These are phyloP conservation scores for Laticauda laticaudata DNA, from an alignment of 2,113 vertebrate species.

Conservation along the genomic window DNA sequence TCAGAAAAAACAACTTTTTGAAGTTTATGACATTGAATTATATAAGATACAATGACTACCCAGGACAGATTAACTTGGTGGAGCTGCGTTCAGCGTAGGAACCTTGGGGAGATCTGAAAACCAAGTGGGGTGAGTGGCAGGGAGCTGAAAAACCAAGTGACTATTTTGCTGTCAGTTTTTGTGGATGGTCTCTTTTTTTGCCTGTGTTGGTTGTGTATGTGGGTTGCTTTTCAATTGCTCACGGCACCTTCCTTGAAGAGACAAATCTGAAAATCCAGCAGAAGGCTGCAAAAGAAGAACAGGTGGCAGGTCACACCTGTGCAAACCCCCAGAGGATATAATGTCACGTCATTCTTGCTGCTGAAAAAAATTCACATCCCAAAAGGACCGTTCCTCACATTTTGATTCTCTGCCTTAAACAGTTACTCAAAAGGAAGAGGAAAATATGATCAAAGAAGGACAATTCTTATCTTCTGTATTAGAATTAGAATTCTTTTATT, in stretches of 20 bases:
- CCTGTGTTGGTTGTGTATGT: background rate
- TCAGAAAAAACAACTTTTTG: slow-evolving; percentile 16
- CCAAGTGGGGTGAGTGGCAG: background rate
- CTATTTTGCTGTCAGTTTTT: background rate
- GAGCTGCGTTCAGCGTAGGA: slow-evolving; percentile 10
- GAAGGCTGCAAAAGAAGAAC: background rate
- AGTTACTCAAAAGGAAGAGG: background rate
- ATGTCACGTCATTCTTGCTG: background rate
- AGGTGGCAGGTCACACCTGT: background rate
- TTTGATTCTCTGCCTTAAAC: background rate
- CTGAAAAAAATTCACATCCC: background rate
- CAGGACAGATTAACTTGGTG: slow-evolving; percentile 6
- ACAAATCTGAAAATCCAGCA: background rate
- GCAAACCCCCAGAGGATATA: background rate
- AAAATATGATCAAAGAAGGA: background rate
- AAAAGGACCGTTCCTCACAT: background rate
- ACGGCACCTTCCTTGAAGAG: background rate
- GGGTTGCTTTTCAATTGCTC: background rate
- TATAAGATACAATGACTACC: background rate
- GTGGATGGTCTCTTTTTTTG: background rate
- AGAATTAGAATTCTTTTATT: no score
- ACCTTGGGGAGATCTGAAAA: slow-evolving; percentile 5
- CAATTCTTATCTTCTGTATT: background rate
- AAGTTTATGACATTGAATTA: slow-evolving; percentile 4
- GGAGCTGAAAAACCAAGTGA: background rate